Evolutionary conservation across 2,888 invertebrate genomes (phyloP).

Genomic region (Amiota mariae): DNA sequence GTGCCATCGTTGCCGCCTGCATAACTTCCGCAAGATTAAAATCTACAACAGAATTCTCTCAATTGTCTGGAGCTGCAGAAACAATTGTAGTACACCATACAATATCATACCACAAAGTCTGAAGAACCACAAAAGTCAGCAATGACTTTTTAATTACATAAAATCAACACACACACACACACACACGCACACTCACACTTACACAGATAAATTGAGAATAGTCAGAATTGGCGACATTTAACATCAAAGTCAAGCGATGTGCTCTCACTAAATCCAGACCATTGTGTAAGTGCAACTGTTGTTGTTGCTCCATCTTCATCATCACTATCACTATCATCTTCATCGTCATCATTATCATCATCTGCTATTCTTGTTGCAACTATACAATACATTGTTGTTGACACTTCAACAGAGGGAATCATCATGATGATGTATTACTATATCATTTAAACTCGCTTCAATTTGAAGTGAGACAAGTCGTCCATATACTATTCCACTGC

Average conservation of each 20-base stretch:
- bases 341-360: constrained; percentile 11
- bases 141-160: constrained; percentile 52
- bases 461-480: constrained; percentile 20
- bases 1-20: not conserved
- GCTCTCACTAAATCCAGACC: too few species aligned
- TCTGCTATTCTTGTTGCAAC: not conserved
- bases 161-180: constrained; percentile 54
- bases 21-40: constrained; percentile 21
- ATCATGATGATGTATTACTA: not conserved
- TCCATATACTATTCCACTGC: not conserved
- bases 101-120: constrained; percentile 15
- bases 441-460: not conserved
- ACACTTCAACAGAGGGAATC: constrained; percentile 34
- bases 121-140: constrained; percentile 28
- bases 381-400: constrained; percentile 62
- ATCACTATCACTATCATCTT: too few species aligned
- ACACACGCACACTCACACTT: not conserved
- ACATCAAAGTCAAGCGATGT: constrained; percentile 56
- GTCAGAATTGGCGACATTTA: constrained; percentile 58
- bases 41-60: constrained; percentile 9
- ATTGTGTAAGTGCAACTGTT: not conserved
- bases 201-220: constrained; percentile 17
- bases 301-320: not conserved
- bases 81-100: constrained; percentile 20
- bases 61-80: constrained; percentile 33